Evolutionary conservation across 1,140 invertebrate species (phyloP), one percentile per base, ranked within the genome.

Genomic region (Episyrphus balteatus): DNA sequence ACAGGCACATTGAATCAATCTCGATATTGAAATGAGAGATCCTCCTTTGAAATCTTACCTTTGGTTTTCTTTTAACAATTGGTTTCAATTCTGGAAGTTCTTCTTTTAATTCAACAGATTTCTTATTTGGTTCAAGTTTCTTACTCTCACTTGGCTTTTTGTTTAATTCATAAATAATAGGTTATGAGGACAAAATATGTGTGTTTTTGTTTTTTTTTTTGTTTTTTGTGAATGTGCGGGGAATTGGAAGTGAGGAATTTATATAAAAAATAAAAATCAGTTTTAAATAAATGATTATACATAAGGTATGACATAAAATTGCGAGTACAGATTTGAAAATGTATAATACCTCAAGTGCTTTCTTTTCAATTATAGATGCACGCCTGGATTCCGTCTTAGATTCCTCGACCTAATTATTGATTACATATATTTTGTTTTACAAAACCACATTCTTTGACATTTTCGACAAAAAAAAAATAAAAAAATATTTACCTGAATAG

Each of bases 351-450:
- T 79, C 75, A 53, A 76, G 61, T 33, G 66, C 63, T 55, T 75
- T 76, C 54, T 76, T 74, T 56, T 81, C 79, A 39, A 77, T 61
- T 30, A 79, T 58, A n/a, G 80, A 82, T 45, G 78, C 75, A 34
- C 76, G 72, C 45, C 79, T 69, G 51, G 79, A 81, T 54, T 82
- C 79, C 36, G 71, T 68, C 38, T 70, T 77, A 14, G 68, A 66
- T 68, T 81, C 79, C 54, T 80, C 76, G 38, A 55, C 42, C 62
- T 66, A 53, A 36, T 26, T 26, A 8, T 26, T 26, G 17, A 19
- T 33, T 41, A 41, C 41, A 47, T 46, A 21, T 21, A 38, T 15
- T 44, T 38, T 30, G 3, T n/a, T 15, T n/a, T 45, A 41, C 3
- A 41, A 15, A 18, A 41, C 9, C 10, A 15, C 39, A 15, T 18